Evolutionary conservation across 2,797 vertebrate genomes (phyloP).

Genomic region (Sebastes taczanowskii): DNA sequence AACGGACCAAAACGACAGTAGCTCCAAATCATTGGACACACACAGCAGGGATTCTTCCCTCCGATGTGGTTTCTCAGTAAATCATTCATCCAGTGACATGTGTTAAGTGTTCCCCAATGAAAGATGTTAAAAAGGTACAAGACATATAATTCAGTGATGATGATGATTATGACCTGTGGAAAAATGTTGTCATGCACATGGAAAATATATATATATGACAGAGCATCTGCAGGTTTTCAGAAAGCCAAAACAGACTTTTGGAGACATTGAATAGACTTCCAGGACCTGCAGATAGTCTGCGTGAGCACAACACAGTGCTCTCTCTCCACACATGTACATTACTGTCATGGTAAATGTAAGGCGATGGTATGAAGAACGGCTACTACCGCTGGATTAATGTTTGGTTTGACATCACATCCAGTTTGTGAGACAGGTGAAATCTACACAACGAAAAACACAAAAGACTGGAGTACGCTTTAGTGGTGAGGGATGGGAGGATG

Average conservation of each 20-base stretch:
- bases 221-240: not conserved
- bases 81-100: not conserved
- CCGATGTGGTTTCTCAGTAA: not conserved
- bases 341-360: not conserved
- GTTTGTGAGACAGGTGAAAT: not conserved
- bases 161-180: constrained; percentile 12
- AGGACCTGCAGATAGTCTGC: not conserved
- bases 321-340: not conserved
- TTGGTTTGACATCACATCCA: not conserved
- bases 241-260: not conserved
- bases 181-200: not conserved
- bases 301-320: not conserved
- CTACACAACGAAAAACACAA: not conserved
- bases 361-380: not conserved
- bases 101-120: not conserved
- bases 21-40: not conserved
- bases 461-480: not conserved
- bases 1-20: not conserved
- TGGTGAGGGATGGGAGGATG: not conserved
- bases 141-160: not conserved
- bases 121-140: not conserved
- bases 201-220: not conserved
- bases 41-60: not conserved
- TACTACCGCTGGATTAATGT: not conserved
- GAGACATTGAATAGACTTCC: not conserved